Evolutionary conservation across 2,113 vertebrate species (phyloP), one percentile per base, ranked within the genome.

Genomic region (Melanotaenia duboulayi): DNA sequence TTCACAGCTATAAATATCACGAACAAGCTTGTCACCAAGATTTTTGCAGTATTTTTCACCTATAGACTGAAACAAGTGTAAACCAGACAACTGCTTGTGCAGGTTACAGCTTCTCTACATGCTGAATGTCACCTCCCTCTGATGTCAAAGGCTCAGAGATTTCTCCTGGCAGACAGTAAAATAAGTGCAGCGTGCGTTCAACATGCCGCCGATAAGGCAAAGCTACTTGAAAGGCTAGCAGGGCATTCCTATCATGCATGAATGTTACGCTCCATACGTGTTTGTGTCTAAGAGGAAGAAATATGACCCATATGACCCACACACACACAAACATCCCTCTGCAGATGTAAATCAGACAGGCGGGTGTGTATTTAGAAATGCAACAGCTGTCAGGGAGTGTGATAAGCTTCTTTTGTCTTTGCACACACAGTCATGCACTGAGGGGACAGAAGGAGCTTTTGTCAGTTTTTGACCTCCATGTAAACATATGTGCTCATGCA

Each of bases 311-410:
- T 3, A 20, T n/a, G 42, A 65, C 50, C 52, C 16, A 69, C 25
- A 1, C 1, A 23, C 23, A 65, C 64, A 54, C n/a, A 67, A 25
- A 59, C 24, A 51, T 67, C 39, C 44, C 40, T n/a, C 54, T 46
- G 32, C 54, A 73, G 54, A 68, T 66, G 56, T 60, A 68, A 61
- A 60, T 78, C 17, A 44, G 71, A 78, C 52, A 58, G 79, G 17
- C 4, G 14, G 63, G 19, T 3, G 42, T 51, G 71, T 57, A 58
- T 65, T 65, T 68, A 63, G 61, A 63, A 60, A 71, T 19, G 16
- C 70, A 32, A 17, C 28, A 2, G 24, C 11, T 60, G 71, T 49
- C 69, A 57, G 32, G 23, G 35, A 56, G 42, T 49, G 66, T 51
- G 66, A 69, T 76, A 32, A 65, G 49, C 44, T 46, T 23, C 28